These are phyloP conservation scores for Paracyclopina nana DNA, from an alignment of 1,140 invertebrate species.

Conservation along the genomic window DNA sequence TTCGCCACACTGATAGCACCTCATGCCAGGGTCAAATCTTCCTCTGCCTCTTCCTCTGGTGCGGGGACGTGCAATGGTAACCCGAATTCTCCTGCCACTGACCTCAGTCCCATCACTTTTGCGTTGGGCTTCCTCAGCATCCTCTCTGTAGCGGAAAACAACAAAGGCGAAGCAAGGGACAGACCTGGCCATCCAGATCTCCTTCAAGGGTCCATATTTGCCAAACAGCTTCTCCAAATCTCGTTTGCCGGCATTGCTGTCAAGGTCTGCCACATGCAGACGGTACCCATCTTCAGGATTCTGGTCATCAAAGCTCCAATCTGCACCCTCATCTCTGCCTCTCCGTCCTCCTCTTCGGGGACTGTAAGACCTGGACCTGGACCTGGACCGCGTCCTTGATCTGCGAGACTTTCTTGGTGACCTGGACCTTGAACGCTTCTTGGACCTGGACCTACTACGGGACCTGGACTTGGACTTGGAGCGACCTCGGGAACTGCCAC, in stretches of 20 bases:
- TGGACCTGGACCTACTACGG: constrained; percentile 10
- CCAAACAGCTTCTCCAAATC: constrained; percentile 41
- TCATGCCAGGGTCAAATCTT: constrained; percentile 35
- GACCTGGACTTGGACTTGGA: constrained; percentile 13
- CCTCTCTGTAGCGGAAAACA: constrained; percentile 44
- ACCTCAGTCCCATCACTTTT: constrained; percentile 41
- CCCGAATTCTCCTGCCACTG: constrained; percentile 27
- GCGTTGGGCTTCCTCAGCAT: constrained; percentile 42
- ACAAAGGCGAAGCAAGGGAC: constrained; percentile 48
- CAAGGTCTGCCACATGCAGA: constrained; percentile 30
- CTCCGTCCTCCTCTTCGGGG: constrained; percentile 9
- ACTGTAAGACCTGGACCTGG: constrained; percentile 10
- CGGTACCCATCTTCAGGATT: constrained; percentile 27
- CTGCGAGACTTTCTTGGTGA: constrained; percentile 9
- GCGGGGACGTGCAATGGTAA: constrained; percentile 28
- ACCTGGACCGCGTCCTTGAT: constrained; percentile 11
- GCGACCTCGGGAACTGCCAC: constrained; percentile 6
- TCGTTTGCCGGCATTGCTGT: constrained; percentile 30
- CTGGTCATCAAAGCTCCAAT: too few relatives aligned
- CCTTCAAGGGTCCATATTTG: constrained; percentile 40
- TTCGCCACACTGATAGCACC: constrained; percentile 42
- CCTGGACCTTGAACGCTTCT: constrained; percentile 8
- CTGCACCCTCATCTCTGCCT: constrained; percentile 15
- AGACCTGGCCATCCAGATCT: constrained; percentile 48
- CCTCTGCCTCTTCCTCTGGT: constrained; percentile 27